Evolutionary conservation across 2,888 invertebrate species (phyloP), one percentile per base, ranked within the genome.

Genomic region (Cheilosia impressa): DNA sequence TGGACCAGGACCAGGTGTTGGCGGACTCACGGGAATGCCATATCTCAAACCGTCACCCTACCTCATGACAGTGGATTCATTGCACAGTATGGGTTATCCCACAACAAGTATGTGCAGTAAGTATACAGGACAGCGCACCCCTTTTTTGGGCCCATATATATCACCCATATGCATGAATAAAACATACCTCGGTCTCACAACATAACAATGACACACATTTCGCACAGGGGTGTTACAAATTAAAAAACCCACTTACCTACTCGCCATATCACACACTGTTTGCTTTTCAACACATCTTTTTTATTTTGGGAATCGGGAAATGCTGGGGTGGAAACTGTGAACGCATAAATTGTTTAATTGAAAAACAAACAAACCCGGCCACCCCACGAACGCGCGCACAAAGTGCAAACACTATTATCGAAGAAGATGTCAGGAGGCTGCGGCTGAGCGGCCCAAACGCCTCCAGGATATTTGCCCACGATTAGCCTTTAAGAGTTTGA

Each of bases 11-110:
- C 85, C 85, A 85, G 94, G 93, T 88, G 93, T 93, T 88, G 92
- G 93, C 65, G 92, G 93, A 68, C 92, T 93, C 88, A 90, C 93
- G 88, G 92, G 93, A 89, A 93, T 94, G 93, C 93, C 94, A 88
- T 93, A 94, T 91, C 92, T 94, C 88, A 94, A 94, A 90, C 93
- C 94, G 52, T 93, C 93, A 50, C 94, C 94, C 50, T 94, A 94
- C 90, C 93, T 94, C 89, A 93, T 94, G 80, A 93, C 94, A 60
- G 94, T 95, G 90, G 95, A 95, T 90, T 93, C 95, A 53, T 91
- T 95, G 88, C 95, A 95, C 90, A 94, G 94, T 77, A 95, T 95
- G 94, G 94, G 94, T 78, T 95, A 95, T 91, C 94, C 89, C 43
- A 78, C 95, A 88, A 92, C 94, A 92, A 93, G 94, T 94, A 91